A percentile compares a stretch with the other conserved stretches of the same genome.
Evolutionary conservation across 2,113 vertebrate genomes (phyloP).

Genomic region (Plectropomus leopardus): DNA sequence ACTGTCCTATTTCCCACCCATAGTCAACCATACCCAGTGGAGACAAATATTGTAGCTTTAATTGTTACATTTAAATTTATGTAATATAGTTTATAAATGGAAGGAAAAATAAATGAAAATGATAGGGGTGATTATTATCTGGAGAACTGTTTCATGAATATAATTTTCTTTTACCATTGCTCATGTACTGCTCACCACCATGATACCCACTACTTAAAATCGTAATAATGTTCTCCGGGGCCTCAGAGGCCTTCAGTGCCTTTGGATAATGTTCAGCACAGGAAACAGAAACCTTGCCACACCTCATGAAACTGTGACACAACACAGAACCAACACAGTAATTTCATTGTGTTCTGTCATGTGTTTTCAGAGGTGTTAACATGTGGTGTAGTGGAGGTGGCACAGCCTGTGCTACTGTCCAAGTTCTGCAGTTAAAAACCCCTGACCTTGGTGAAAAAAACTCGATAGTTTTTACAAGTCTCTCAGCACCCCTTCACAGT

Average conservation of each 20-base stretch:
- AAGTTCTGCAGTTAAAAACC: constrained; percentile 40
- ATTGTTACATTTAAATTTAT: no score
- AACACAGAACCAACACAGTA: constrained; percentile 16
- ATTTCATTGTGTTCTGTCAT: constrained; percentile 8
- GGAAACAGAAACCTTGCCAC: constrained; percentile 45
- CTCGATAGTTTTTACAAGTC: constrained; percentile 56
- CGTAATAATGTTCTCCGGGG: neutral
- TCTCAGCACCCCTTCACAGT: constrained; percentile 41
- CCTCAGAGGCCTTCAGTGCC: constrained; percentile 15
- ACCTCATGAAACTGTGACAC: constrained; percentile 60
- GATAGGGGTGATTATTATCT: neutral
- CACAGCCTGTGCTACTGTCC: constrained; percentile 44
- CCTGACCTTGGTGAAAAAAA: constrained; percentile 48
- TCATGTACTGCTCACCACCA: neutral
- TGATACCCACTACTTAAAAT: neutral
- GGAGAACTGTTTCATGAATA: neutral
- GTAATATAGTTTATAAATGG: neutral
- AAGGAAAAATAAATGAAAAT: neutral
- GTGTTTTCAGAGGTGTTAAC: constrained; percentile 54
- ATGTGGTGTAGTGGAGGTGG: constrained; percentile 12
- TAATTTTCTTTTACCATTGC: neutral
- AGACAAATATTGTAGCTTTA: no score
- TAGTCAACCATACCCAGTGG: neutral
- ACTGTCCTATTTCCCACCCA: neutral
- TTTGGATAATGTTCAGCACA: constrained; percentile 39